Evolutionary conservation across 1,140 invertebrate species (phyloP), one percentile per base, ranked within the genome.

Genomic region (Drosophila pandora): DNA sequence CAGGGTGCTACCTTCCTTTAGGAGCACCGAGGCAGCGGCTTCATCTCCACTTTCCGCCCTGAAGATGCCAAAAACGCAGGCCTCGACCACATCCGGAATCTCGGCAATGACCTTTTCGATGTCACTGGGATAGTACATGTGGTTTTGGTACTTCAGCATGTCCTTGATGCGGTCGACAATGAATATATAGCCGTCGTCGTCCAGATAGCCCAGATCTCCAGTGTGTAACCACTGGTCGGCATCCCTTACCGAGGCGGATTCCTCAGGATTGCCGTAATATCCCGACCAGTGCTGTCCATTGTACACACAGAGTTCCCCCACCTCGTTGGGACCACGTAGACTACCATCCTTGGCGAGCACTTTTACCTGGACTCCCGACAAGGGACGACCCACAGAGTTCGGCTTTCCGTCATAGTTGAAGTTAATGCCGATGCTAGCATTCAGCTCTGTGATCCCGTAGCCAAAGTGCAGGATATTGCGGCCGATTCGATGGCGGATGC

Each of bases 111-210:
- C 53, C 13, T 55, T 39, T 45, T 87, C 83, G 6, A 87, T 45
- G 41, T 83, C 74, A 4, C 58, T 61, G n/a, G 71, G 70, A 23
- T 59, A 72, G 30, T 90, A 90, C 12, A 90, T 83, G 8, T 70
- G 72, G 23, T 67, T 78, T 9, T 62, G 55, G 82, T 94, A 96
- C 88, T 96, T 96, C 47, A 96, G 95, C 28, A 96, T 92, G 82
- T 96, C 95, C 65, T 96, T 96, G 6, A 95, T 71, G 34, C 96
- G 91, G 69, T 96, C 96, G 0, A 95, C 93, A 60, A 96, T 93
- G 67, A 91, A 95, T 63, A 95, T 93, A 64, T 92, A 94, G 2
- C 93, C 92, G n/a, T 95, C 92, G 21, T 94, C 91, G 61, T 96
- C 94, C 59, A 94, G 93, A 77, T 94, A 95, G 9, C 94, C 94